Conservation (phyloP, 2,888 invertebrate genomes). For the Cryptocheilus praepositus region DNA sequence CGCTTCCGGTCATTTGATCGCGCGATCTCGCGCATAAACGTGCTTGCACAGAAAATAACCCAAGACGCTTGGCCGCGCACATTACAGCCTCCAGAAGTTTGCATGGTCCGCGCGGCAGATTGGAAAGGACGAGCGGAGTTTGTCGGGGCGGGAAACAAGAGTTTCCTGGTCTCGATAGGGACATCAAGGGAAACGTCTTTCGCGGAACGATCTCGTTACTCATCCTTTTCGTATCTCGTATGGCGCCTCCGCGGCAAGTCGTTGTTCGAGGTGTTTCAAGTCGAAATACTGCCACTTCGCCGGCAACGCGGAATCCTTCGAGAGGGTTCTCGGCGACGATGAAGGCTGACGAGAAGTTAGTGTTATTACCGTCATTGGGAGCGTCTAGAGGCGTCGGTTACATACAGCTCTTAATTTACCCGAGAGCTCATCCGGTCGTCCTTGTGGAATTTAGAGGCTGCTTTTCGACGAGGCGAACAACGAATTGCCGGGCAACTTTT, state of each 20-base stretch:
- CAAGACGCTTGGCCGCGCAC: no score
- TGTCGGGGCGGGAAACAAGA: no score
- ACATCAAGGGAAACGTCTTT: conserved; percentile 11
- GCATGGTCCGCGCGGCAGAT: no score
- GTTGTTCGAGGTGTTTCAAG: conserved; percentile 28
- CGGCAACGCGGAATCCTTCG: conserved; percentile 27
- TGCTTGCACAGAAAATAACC: no score
- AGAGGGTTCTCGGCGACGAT: conserved; percentile 39
- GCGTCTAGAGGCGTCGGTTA: conserved; percentile 56
- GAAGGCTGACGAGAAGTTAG: conserved; percentile 64
- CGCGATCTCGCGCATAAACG: no score
- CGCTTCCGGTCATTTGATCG: no score
- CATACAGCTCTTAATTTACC: conserved; percentile 59
- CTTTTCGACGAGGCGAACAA: conserved; percentile 9
- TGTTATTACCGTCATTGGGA: conserved; percentile 66
- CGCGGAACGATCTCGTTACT: conserved; percentile 34
- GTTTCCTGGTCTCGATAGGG: background rate
- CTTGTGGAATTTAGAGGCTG: conserved; percentile 44
- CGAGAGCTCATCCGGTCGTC: conserved; percentile 41
- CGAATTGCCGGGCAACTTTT: background rate
- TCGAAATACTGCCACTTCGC: conserved; percentile 27
- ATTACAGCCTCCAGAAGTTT: no score
- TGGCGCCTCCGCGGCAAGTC: conserved; percentile 23
- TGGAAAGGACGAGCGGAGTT: no score
- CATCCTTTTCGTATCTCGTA: conserved; percentile 39